phyloP scores from a whole-genome alignment of 2,113 vertebrate species.

The Pogonocichla stellata region DNA sequence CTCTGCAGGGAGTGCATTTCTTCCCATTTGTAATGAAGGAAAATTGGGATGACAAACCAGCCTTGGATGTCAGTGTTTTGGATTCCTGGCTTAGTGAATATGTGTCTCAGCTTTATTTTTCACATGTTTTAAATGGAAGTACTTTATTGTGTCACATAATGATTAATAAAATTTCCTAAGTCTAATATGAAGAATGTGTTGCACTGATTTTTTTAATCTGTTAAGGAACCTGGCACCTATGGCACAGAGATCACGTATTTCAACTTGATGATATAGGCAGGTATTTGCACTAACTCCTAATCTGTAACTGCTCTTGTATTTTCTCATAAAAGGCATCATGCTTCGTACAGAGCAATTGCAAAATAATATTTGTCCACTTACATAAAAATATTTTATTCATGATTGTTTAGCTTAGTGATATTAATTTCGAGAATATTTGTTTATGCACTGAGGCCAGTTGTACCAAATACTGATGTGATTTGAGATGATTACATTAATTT shows the following conservation, averaged over 20 bases:
- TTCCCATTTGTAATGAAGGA: neutral
- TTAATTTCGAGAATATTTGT: neutral
- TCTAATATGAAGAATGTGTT: neutral
- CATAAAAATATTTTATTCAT: slow-evolving; percentile 21
- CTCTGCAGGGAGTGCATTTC: neutral
- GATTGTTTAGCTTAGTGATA: neutral
- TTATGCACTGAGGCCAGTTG: neutral
- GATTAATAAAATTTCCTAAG: neutral
- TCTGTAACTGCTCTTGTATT: neutral
- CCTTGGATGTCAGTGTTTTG: neutral
- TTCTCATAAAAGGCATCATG: neutral
- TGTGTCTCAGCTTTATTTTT: neutral
- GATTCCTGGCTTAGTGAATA: neutral
- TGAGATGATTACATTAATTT: neutral
- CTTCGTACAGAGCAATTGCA: neutral
- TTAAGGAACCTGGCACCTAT: neutral
- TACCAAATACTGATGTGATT: neutral
- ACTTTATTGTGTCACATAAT: neutral
- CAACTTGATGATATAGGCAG: neutral
- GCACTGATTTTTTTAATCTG: neutral
- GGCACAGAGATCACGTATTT: neutral
- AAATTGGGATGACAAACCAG: neutral
- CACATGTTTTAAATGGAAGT: neutral
- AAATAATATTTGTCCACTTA: neutral
- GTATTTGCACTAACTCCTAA: neutral